Conservation (phyloP, 2,113 vertebrate species). For the Siniperca knerii region DNA sequence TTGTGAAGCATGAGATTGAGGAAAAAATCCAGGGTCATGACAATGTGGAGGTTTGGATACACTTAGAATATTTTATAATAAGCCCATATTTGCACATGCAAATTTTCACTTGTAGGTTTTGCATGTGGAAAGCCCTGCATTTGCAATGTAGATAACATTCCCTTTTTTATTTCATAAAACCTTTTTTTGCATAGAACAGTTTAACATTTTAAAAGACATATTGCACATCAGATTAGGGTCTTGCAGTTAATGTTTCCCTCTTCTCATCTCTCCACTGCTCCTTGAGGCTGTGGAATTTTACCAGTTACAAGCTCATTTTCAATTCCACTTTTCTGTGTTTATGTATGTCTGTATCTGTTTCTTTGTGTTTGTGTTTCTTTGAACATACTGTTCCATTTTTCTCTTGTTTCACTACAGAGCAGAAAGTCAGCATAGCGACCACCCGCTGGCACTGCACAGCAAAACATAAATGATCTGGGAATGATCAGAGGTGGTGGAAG, state of each 20-base stretch:
- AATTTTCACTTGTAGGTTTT: background rate
- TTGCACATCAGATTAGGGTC: background rate
- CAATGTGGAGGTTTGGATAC: background rate
- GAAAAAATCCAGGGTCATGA: background rate
- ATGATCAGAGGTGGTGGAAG: constrained; percentile 36
- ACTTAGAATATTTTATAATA: background rate
- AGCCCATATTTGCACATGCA: background rate
- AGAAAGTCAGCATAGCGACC: background rate
- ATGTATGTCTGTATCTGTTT: background rate
- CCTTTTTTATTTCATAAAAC: background rate
- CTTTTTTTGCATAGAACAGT: background rate
- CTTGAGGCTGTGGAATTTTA: constrained; percentile 14
- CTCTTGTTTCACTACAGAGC: constrained; percentile 20
- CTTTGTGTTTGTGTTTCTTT: constrained; percentile 12
- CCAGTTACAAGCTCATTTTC: background rate
- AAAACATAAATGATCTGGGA: constrained; percentile 51
- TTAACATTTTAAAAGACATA: background rate
- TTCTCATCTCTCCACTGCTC: background rate
- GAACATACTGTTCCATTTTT: constrained; percentile 1
- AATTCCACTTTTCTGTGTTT: background rate
- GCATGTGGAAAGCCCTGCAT: background rate
- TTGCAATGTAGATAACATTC: background rate
- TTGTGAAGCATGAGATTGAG: constrained; percentile 16
- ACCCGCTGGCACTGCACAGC: constrained; percentile 5
- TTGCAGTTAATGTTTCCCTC: background rate